Evolutionary conservation across 2,113 vertebrate species (phyloP).

Genomic region (Catharus minimus): DNA sequence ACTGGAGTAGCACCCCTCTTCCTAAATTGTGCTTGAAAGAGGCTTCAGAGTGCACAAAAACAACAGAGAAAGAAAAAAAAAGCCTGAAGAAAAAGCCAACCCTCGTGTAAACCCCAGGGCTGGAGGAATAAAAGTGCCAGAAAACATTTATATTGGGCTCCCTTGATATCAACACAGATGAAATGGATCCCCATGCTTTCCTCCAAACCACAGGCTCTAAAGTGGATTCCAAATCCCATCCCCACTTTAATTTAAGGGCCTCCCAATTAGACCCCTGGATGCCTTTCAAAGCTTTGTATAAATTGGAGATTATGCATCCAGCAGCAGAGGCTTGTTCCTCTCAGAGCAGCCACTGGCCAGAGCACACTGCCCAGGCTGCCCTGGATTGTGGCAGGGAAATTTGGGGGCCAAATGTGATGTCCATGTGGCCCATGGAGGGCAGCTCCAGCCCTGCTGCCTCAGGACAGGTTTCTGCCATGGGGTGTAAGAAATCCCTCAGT

Average conservation of each 20-base stretch:
- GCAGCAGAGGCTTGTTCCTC: neutral
- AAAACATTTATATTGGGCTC: slow-evolving; percentile 50
- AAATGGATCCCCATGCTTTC: slow-evolving; percentile 51
- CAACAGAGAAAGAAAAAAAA: neutral
- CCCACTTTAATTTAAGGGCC: slow-evolving; percentile 57
- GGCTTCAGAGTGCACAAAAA: neutral
- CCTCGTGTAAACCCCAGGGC: slow-evolving; percentile 17
- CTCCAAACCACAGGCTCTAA: slow-evolving; percentile 56
- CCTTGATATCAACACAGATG: slow-evolving; percentile 45
- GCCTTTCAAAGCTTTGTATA: slow-evolving; percentile 53
- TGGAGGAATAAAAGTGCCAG: slow-evolving; percentile 35
- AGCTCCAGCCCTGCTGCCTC: accelerated
- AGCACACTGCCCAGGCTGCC: neutral
- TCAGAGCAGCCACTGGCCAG: accelerated
- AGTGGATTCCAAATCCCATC: slow-evolving; percentile 59
- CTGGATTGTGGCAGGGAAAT: accelerated
- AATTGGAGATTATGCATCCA: slow-evolving; percentile 34
- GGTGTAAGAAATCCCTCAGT: accelerated
- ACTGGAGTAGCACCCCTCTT: neutral
- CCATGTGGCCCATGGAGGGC: neutral
- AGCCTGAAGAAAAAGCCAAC: neutral
- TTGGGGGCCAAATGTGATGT: accelerated
- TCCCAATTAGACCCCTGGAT: slow-evolving; percentile 51
- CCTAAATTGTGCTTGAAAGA: slow-evolving; percentile 1
- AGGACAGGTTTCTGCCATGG: neutral